Conservation (phyloP, 2,797 vertebrate genomes). For the Champsocephalus esox region DNA sequence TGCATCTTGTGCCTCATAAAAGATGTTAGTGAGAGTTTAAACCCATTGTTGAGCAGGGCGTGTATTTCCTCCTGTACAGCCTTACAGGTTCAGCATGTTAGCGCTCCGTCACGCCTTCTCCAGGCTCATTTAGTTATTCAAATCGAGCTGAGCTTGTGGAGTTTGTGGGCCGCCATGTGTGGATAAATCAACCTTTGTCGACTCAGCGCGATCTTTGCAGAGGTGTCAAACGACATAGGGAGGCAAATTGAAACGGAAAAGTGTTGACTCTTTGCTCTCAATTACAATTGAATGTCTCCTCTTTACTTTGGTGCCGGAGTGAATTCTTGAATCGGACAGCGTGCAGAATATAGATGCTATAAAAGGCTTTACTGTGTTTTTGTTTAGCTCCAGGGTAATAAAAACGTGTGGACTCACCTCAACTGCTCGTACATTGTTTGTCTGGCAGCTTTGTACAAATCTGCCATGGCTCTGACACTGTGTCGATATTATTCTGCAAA, state of each 20-base stretch:
- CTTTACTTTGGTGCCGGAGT: constrained; percentile 38
- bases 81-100: constrained; percentile 4
- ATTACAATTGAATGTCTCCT: constrained; percentile 61
- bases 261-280: constrained; percentile 69
- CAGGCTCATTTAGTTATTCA: constrained; percentile 63
- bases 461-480: neutral
- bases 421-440: neutral
- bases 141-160: constrained; percentile 40
- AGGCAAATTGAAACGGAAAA: constrained; percentile 58
- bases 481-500: neutral
- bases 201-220: constrained; percentile 62
- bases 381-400: constrained; percentile 7
- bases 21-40: constrained; percentile 6
- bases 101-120: constrained; percentile 1
- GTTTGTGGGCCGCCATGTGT: constrained; percentile 41
- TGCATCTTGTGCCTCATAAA: neutral
- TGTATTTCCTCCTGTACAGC: constrained; percentile 6
- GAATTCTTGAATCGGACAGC: constrained; percentile 22
- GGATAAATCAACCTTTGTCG: constrained; percentile 69
- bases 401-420: constrained; percentile 2
- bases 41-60: neutral
- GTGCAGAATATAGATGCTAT: constrained; percentile 19
- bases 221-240: constrained; percentile 57
- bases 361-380: constrained; percentile 6
- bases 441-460: neutral